Conservation (phyloP, 2,888 invertebrate genomes). For the Buathra laborator region DNA sequence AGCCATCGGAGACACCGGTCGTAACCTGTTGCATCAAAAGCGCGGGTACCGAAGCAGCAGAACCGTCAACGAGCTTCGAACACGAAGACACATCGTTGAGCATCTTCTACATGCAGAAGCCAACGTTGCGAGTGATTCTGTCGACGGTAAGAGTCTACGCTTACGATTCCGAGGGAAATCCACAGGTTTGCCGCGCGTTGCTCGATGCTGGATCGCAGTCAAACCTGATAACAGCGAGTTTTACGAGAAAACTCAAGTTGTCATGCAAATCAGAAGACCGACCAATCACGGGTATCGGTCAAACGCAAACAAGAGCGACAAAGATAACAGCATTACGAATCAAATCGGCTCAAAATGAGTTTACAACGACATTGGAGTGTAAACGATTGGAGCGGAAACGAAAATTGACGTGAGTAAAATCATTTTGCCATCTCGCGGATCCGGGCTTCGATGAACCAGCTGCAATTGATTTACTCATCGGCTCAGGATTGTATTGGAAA, state of each 20-base stretch:
- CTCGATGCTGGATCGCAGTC: conserved; percentile 61
- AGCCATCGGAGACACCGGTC: neutral
- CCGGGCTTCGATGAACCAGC: neutral
- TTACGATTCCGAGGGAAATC: conserved; percentile 26
- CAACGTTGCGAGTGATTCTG: conserved; percentile 25
- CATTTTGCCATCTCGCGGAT: neutral
- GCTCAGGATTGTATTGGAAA: conserved; percentile 49
- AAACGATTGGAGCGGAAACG: conserved; percentile 37
- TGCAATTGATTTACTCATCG: neutral
- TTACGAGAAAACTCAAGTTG: conserved; percentile 38
- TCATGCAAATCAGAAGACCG: conserved; percentile 27
- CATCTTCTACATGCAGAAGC: conserved; percentile 34
- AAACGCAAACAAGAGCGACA: conserved; percentile 29
- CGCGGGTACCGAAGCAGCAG: neutral
- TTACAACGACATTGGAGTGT: conserved; percentile 33
- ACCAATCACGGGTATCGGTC: conserved; percentile 45
- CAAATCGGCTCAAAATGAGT: conserved; percentile 38
- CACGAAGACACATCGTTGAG: neutral
- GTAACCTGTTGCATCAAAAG: neutral
- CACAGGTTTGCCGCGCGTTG: conserved; percentile 42
- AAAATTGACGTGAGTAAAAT: too few relatives aligned
- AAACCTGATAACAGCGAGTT: conserved; percentile 46
- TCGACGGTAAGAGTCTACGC: conserved; percentile 30
- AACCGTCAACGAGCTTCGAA: neutral
- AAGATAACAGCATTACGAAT: conserved; percentile 13